Percentiles rank a stretch among this genome's conserved stretches.
Conservation (phyloP, 2,113 vertebrate species). For the Oxyruncus cristatus region DNA sequence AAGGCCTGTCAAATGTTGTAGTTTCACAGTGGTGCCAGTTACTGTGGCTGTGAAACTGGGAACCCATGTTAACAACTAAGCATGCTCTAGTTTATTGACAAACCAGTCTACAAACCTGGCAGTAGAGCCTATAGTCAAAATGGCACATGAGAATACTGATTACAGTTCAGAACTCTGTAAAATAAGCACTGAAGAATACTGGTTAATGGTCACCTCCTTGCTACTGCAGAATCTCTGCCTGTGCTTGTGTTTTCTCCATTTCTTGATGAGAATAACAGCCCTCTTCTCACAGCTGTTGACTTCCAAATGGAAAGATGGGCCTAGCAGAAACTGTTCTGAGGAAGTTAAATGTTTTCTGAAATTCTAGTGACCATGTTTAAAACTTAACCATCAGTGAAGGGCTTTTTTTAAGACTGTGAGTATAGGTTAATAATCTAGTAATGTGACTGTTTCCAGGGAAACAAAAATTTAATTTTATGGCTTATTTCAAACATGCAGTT, state of each 20-base stretch:
- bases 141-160: not conserved
- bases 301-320: not conserved
- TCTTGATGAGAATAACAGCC: not conserved
- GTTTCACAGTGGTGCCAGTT: not conserved
- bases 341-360: not conserved
- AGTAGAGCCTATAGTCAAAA: not conserved
- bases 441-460: not conserved
- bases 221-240: not conserved
- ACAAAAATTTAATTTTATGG: not conserved
- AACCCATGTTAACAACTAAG: not conserved
- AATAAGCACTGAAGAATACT: not conserved
- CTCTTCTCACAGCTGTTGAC: not conserved
- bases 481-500: not conserved
- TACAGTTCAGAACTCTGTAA: not conserved
- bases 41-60: not conserved
- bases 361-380: not conserved
- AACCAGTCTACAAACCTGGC: not conserved
- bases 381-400: not conserved
- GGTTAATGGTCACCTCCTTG: not conserved
- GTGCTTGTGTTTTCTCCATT: not conserved
- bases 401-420: not conserved
- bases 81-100: not conserved
- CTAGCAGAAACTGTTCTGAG: not conserved
- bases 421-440: not conserved
- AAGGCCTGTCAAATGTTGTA: not conserved